Conservation (phyloP, 2,113 vertebrate genomes). For the Poicephalus meyeri region DNA sequence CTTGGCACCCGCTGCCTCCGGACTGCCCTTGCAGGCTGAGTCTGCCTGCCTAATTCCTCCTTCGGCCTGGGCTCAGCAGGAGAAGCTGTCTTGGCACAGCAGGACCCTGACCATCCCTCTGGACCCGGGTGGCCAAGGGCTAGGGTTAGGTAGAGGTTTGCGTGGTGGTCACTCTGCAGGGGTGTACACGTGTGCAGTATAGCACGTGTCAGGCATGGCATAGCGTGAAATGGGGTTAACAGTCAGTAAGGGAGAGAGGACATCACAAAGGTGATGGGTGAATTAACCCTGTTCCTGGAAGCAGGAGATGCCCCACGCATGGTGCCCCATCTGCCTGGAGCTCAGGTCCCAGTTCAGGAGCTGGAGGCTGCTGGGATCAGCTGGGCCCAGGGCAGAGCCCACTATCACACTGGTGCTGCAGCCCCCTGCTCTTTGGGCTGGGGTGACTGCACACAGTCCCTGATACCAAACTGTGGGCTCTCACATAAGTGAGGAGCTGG, state of each 20-base stretch:
- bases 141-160: neutral
- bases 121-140: neutral
- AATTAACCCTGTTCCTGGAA: neutral
- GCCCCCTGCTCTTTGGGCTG: neutral
- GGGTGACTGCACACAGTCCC: neutral
- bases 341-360: neutral
- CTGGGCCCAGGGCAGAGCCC: neutral
- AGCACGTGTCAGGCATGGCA: accelerated
- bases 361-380: neutral
- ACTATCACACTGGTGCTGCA: neutral
- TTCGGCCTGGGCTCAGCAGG: neutral
- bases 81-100: neutral
- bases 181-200: neutral
- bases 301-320: neutral
- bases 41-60: neutral
- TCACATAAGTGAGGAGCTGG: neutral
- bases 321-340: neutral
- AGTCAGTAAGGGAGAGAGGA: neutral
- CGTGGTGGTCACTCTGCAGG: neutral
- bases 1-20: neutral
- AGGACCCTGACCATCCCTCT: too few species aligned
- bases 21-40: neutral
- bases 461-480: neutral
- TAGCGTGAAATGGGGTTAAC: neutral
- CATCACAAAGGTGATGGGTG: neutral